Evolutionary conservation across 2,797 vertebrate genomes (phyloP), one percentile per base, ranked within the genome.

Genomic region (Carcharodon carcharias): DNA sequence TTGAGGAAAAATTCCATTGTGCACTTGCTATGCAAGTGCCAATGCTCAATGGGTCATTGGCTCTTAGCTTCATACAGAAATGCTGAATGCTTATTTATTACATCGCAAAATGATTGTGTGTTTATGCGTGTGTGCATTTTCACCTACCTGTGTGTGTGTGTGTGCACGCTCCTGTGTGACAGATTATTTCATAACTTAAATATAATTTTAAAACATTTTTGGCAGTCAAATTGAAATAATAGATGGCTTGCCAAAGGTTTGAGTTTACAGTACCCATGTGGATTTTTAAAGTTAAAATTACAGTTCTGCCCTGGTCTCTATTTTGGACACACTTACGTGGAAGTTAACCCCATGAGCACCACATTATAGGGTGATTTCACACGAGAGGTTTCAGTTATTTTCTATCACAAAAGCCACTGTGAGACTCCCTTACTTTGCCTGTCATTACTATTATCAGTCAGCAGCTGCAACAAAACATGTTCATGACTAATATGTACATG

Each of bases 191-290:
- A n/a, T 88, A 26, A 6, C 67, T 56, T 77, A 95, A 95, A 71
- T 77, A 95, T 58, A 67, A 95, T 71, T 35, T 73, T 73, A 54
- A 73, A 85, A 56, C 69, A 50, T 69, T 95, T 93, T 77, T 95
- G 94, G 94, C 94, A 95, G 94, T 95, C 14, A 73, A 77, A n/a
- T 95, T 95, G 67, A 77, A 95, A 95, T 95, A 95, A 95, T 67
- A 95, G 69, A 21, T 54, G 45, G 7, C 94, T 95, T 95, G 94
- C 94, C 94, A 95, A 95, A 54, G 31, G 50, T 77, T 56, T 77
- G 69, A 11, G 50, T 56, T 95, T 77, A 95, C 94, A 95, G 50
- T 77, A 58, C 94, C 94, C 50, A 95, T 45, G 69, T 95, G 94
- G 69, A 50, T 77, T 56, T 95, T 69, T 26, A 69, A 73, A 77